Evolutionary conservation across 1,140 invertebrate species (phyloP).

Genomic region (Zaprionus kolodkinae): DNA sequence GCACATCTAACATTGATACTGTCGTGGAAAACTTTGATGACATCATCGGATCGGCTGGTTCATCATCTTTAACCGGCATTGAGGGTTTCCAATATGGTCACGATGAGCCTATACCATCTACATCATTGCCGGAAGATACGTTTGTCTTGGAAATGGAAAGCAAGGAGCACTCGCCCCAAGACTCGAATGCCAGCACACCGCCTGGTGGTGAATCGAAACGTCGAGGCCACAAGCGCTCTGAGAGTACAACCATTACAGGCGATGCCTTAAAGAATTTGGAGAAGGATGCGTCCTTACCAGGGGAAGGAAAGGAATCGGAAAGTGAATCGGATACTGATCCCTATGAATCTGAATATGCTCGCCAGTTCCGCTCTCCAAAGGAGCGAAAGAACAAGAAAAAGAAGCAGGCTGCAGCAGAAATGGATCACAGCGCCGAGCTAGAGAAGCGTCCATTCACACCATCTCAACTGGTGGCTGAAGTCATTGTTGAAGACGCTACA

Average conservation of each 20-base stretch:
- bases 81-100: conserved; percentile 75
- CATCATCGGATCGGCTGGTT: conserved; percentile 85
- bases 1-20: conserved; percentile 86
- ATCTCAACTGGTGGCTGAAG: conserved; percentile 78
- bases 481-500: conserved; percentile 86
- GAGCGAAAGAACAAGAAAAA: conserved; percentile 78
- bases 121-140: conserved; percentile 68
- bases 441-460: conserved; percentile 82
- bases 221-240: conserved; percentile 86
- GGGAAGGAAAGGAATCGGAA: conserved; percentile 79
- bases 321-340: conserved; percentile 83
- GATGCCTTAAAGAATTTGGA: conserved; percentile 73
- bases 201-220: conserved; percentile 86
- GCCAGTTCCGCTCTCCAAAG: conserved; percentile 77
- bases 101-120: conserved; percentile 79
- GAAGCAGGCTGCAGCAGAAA: conserved; percentile 76
- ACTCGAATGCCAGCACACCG: conserved; percentile 80
- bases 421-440: conserved; percentile 75
- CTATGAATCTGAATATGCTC: conserved; percentile 83
- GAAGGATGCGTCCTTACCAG: conserved; percentile 57
- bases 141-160: conserved; percentile 81
- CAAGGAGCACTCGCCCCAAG: conserved; percentile 85
- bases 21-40: conserved; percentile 86
- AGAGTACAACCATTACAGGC: conserved; percentile 85
- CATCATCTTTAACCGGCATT: conserved; percentile 78